phyloP scores from a whole-genome alignment of 2,797 vertebrate genomes.

The Tragelaphus eurycerus region DNA sequence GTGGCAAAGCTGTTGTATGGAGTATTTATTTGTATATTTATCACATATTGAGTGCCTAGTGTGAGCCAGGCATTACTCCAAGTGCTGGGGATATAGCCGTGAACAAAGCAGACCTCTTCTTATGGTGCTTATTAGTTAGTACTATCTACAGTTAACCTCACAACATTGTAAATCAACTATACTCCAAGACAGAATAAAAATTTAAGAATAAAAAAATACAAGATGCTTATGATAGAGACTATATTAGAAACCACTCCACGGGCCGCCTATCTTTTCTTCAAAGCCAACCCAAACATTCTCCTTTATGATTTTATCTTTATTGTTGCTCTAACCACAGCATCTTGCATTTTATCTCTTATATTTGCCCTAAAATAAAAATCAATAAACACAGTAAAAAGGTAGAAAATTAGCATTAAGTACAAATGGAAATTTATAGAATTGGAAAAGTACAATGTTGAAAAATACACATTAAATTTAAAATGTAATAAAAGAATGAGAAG shows the following conservation, averaged over 20 bases:
- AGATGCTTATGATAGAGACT: background rate
- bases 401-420: background rate
- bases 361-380: background rate
- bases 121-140: background rate
- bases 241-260: background rate
- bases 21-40: background rate
- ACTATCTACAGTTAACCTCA: background rate
- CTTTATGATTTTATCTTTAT: background rate
- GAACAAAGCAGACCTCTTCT: background rate
- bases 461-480: background rate
- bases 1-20: background rate
- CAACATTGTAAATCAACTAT: background rate
- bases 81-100: background rate
- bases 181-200: background rate
- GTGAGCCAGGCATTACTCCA: background rate
- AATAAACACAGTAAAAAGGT: background rate
- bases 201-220: background rate
- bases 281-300: background rate
- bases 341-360: background rate
- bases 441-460: background rate
- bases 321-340: background rate
- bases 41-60: background rate
- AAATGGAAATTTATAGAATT: background rate
- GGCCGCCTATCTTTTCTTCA: background rate
- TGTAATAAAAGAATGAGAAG: background rate